phyloP scores from a whole-genome alignment of 1,140 invertebrate genomes.

The Ladona fulva region DNA sequence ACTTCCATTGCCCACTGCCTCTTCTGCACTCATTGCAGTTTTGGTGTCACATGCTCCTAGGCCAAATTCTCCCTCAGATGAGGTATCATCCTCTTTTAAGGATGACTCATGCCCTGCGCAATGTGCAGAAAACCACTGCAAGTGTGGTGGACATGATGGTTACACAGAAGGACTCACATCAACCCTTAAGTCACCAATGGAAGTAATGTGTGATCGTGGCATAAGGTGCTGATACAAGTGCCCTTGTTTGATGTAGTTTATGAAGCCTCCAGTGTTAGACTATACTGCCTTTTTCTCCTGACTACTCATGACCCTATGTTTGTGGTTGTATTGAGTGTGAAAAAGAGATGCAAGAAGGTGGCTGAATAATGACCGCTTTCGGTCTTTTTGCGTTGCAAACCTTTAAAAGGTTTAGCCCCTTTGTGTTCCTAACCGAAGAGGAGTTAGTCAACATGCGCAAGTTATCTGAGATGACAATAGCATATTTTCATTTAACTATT shows the following conservation, averaged over 20 bases:
- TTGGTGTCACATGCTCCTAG: background rate
- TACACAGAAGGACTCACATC: background rate
- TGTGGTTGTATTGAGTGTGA: background rate
- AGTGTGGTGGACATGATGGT: background rate
- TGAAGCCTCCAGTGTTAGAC: background rate
- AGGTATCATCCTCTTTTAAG: background rate
- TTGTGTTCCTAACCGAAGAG: background rate
- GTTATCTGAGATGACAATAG: too few species aligned
- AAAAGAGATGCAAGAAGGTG: background rate
- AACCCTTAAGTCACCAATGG: background rate
- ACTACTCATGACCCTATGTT: background rate
- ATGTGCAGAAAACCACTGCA: background rate
- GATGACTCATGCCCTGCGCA: background rate
- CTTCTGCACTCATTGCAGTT: background rate
- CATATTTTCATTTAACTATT: too few species aligned
- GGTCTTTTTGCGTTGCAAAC: background rate
- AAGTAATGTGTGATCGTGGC: background rate
- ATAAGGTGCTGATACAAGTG: background rate
- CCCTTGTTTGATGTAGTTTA: background rate
- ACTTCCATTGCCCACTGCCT: background rate
- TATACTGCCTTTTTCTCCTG: background rate
- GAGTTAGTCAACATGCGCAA: background rate
- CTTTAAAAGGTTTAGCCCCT: background rate
- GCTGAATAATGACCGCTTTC: background rate
- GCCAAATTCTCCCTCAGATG: background rate